Conservation (phyloP, 2,797 vertebrate genomes). For the Gobionotothen gibberifrons region DNA sequence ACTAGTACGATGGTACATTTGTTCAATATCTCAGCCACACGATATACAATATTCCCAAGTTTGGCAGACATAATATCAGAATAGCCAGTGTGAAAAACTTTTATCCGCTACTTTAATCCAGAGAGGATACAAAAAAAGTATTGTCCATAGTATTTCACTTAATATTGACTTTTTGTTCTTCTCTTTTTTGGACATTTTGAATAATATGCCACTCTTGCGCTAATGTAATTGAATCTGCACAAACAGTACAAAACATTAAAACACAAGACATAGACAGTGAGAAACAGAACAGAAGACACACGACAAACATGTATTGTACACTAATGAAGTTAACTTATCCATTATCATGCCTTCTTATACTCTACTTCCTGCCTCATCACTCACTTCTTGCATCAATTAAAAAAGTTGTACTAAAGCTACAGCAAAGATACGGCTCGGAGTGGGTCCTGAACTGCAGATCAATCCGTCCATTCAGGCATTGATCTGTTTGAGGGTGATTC, state of each 20-base stretch:
- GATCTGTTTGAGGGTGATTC: background rate
- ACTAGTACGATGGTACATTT: conserved; percentile 53
- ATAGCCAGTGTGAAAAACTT: conserved; percentile 24
- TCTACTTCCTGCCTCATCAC: background rate
- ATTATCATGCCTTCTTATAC: background rate
- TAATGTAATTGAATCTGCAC: conserved; percentile 14
- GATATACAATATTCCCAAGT: conserved; percentile 32
- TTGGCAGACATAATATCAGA: conserved; percentile 22
- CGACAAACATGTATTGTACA: conserved; percentile 34
- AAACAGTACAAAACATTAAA: conserved; percentile 41
- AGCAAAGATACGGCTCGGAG: background rate
- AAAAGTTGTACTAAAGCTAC: background rate
- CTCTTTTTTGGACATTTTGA: conserved; percentile 21
- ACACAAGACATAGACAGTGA: conserved; percentile 67
- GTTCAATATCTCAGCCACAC: conserved; percentile 50
- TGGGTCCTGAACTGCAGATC: background rate
- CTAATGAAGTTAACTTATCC: conserved; percentile 1
- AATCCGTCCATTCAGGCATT: background rate
- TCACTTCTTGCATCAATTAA: background rate
- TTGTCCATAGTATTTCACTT: conserved; percentile 10
- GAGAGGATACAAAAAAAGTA: conserved; percentile 20
- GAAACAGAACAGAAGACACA: conserved; percentile 49
- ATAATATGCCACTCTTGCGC: conserved; percentile 8
- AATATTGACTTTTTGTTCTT: conserved; percentile 6
- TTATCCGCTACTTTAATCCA: conserved; percentile 29